Percentiles rank a stretch among this genome's conserved stretches.
Evolutionary conservation across 2,888 invertebrate species (phyloP).

Genomic region (Dasysyrphus tricinctus): DNA sequence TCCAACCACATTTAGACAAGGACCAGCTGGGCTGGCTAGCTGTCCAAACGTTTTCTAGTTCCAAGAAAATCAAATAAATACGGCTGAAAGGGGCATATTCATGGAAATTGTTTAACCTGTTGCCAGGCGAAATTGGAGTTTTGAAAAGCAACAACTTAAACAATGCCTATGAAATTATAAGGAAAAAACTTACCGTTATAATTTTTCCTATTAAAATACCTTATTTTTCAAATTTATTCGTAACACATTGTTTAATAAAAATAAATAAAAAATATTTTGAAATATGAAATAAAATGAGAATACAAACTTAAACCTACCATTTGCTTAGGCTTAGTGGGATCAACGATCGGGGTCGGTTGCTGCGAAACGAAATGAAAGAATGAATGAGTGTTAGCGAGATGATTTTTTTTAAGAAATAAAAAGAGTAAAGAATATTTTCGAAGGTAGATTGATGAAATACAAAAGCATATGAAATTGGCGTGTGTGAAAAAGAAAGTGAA

Average conservation of each 20-base stretch:
- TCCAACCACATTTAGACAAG: no score
- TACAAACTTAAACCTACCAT: conserved; percentile 85
- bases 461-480: conserved; percentile 62
- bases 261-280: conserved; percentile 9
- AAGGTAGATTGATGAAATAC: conserved; percentile 52
- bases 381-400: conserved; percentile 75
- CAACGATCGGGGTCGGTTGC: conserved; percentile 85
- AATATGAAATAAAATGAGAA: conserved; percentile 65
- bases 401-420: conserved; percentile 78
- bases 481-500: conserved; percentile 41
- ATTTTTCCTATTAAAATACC: neutral
- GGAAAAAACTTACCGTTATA: neutral
- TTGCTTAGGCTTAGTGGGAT: conserved; percentile 87
- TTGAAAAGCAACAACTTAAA: no score
- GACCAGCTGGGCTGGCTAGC: no score
- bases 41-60: no score
- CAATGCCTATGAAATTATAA: no score
- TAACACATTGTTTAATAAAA: conserved; percentile 38
- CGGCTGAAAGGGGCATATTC: no score
- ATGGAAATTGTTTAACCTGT: no score
- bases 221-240: neutral
- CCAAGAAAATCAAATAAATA: no score
- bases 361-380: conserved; percentile 85
- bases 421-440: conserved; percentile 27
- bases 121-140: no score